Conservation (phyloP, 1,140 invertebrate genomes). For the Drusus annulatus region DNA sequence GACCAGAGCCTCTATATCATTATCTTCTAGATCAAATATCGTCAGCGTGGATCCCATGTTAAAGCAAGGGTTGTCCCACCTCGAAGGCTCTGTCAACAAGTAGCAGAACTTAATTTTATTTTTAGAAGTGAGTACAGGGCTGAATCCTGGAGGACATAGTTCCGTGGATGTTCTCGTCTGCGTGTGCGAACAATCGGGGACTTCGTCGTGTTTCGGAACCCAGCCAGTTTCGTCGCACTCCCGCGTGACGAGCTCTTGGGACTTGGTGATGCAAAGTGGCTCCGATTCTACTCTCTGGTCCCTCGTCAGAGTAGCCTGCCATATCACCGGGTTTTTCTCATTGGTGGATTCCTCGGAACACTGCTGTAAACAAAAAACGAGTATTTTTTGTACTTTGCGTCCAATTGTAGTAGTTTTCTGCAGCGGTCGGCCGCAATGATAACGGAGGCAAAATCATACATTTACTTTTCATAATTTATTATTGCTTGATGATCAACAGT, state of each 20-base stretch:
- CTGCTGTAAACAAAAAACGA: conserved; percentile 39
- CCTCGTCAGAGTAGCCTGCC: conserved; percentile 29
- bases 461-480: too few species aligned
- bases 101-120: conserved; percentile 53
- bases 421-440: too few species aligned
- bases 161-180: conserved; percentile 26
- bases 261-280: conserved; percentile 53
- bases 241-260: conserved; percentile 49
- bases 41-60: conserved; percentile 60
- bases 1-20: conserved; percentile 39
- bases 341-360: conserved; percentile 53
- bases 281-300: conserved; percentile 35
- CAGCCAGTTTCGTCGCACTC: conserved; percentile 49
- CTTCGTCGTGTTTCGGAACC: conserved; percentile 49
- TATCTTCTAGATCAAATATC: conserved; percentile 54
- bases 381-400: not conserved
- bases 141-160: conserved; percentile 52
- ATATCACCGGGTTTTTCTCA: conserved; percentile 50
- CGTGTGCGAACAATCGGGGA: conserved; percentile 46
- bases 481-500: too few species aligned
- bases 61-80: conserved; percentile 59
- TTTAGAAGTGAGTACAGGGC: conserved; percentile 10
- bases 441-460: too few species aligned
- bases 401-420: too few species aligned
- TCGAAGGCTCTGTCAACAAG: conserved; percentile 34